Conservation (phyloP, 2,797 vertebrate species). For the Enteromius paludinosus region DNA sequence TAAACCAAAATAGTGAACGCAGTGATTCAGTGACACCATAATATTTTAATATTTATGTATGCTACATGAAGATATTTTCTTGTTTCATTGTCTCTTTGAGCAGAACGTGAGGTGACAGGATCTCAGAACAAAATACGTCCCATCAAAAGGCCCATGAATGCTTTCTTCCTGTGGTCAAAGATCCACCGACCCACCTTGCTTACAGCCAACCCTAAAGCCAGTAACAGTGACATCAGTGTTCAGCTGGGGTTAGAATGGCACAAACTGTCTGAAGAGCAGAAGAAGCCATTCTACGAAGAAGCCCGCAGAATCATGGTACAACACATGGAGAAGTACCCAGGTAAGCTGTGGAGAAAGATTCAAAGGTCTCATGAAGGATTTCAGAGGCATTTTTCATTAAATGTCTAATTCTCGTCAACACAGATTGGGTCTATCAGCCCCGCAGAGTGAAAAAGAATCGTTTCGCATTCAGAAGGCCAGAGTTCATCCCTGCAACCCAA, state of each 20-base stretch:
- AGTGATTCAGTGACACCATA: neutral
- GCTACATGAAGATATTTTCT: neutral
- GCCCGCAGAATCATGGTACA: slow-evolving; percentile 80
- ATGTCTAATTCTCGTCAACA: neutral
- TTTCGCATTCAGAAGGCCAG: slow-evolving; percentile 63
- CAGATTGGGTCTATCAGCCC: slow-evolving; percentile 85
- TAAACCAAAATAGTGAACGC: neutral
- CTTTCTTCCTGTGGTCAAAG: slow-evolving; percentile 85
- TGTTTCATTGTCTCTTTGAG: neutral
- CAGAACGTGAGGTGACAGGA: slow-evolving; percentile 41
- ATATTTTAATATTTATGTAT: neutral
- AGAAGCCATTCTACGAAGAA: slow-evolving; percentile 84
- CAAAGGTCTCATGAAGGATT: neutral
- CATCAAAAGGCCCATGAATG: slow-evolving; percentile 88
- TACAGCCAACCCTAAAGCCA: slow-evolving; percentile 75
- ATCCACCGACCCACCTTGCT: slow-evolving; percentile 79
- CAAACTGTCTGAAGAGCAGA: slow-evolving; percentile 85
- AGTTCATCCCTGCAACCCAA: slow-evolving; percentile 63
- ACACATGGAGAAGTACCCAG: slow-evolving; percentile 84
- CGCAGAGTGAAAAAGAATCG: slow-evolving; percentile 65
- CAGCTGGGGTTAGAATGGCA: slow-evolving; percentile 85
- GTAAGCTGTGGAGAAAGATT: slow-evolving; percentile 67
- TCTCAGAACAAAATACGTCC: slow-evolving; percentile 75
- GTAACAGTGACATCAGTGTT: slow-evolving; percentile 76
- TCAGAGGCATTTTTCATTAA: neutral